Conservation (phyloP, 2,113 vertebrate species). For the Xenopus laevis region DNA sequence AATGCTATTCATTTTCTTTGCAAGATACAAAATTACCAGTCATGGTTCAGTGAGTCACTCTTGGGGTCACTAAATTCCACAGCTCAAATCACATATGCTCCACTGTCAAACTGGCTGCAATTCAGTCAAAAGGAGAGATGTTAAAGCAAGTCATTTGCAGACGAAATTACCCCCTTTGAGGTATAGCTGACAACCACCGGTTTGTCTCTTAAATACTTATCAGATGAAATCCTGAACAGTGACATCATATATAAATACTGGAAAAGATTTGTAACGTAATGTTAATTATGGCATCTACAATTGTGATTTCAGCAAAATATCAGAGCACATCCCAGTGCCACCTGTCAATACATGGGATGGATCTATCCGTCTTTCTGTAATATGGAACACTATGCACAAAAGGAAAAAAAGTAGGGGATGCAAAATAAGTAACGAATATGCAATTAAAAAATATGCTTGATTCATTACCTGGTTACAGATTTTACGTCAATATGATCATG, state of each 20-base stretch:
- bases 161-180: slow-evolving; percentile 10
- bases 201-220: slow-evolving; percentile 15
- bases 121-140: slow-evolving; percentile 1
- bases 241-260: slow-evolving; percentile 13
- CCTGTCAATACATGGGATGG: too few species aligned
- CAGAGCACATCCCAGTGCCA: too few species aligned
- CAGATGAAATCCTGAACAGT: neutral
- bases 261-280: neutral
- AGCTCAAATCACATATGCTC: neutral
- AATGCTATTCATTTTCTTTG: neutral
- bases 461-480: too few species aligned
- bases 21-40: slow-evolving; percentile 5
- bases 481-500: too few species aligned
- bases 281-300: neutral
- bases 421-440: too few species aligned
- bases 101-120: slow-evolving; percentile 1
- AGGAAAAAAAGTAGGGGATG: too few species aligned
- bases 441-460: too few species aligned
- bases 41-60: neutral
- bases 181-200: neutral
- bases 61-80: neutral
- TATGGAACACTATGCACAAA: too few species aligned
- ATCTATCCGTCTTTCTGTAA: too few species aligned
- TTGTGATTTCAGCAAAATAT: too few species aligned
- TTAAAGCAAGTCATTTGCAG: neutral